phyloP scores from a whole-genome alignment of 2,113 vertebrate species.

The Phalacrocorax aristotelis region DNA sequence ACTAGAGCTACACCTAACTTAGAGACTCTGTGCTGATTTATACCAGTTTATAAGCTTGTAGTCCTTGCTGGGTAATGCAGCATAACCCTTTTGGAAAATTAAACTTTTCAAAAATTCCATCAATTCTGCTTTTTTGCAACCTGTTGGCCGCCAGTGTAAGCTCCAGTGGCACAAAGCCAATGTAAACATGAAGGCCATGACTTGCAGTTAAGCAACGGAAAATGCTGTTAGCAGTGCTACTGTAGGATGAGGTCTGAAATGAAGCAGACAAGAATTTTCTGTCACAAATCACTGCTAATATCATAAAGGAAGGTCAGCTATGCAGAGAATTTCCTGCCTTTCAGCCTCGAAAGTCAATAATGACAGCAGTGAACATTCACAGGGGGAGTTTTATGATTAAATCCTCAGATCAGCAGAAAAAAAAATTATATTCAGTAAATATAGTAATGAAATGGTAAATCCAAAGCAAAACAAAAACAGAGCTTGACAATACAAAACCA shows the following conservation, averaged over 20 bases:
- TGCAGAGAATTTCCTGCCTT: slow-evolving; percentile 74
- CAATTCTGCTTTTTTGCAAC: not conserved
- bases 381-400: slow-evolving; percentile 12
- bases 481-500: not conserved
- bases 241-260: not conserved
- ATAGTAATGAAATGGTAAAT: not conserved
- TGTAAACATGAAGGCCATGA: not conserved
- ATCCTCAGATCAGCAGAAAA: slow-evolving; percentile 10
- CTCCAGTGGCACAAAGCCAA: not conserved
- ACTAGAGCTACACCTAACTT: not conserved
- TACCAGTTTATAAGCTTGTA: not conserved
- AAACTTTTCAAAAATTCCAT: not conserved
- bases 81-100: not conserved
- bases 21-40: not conserved
- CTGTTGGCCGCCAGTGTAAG: not conserved
- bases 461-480: not conserved
- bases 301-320: slow-evolving; percentile 57
- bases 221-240: slow-evolving; percentile 10
- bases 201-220: slow-evolving; percentile 1
- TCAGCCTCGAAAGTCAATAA: slow-evolving; percentile 45
- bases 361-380: slow-evolving; percentile 17
- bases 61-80: not conserved
- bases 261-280: not conserved
- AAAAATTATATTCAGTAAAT: not conserved
- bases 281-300: slow-evolving; percentile 50